Conservation (phyloP, 1,140 invertebrate genomes). For the Meloidogyne chitwoodi region DNA sequence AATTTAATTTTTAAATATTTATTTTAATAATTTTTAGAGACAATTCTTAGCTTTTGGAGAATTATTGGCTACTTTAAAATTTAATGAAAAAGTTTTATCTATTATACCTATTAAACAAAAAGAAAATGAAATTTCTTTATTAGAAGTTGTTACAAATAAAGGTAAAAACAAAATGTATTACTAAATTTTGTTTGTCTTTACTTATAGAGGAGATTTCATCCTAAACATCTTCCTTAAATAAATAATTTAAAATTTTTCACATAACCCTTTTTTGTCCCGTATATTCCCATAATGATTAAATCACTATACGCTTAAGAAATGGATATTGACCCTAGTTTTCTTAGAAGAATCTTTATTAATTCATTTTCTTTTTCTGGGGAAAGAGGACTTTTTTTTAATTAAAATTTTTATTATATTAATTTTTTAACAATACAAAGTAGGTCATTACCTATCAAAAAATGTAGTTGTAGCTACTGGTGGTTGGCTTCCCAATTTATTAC, state of each 20-base stretch:
- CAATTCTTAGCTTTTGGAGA: background rate
- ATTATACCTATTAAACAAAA: background rate
- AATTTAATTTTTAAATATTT: background rate
- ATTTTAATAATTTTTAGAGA: constrained; percentile 5
- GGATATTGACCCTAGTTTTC: too few species aligned
- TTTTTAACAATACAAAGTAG: background rate
- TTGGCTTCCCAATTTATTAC: constrained; percentile 39
- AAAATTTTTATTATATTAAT: background rate
- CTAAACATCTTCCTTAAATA: too few species aligned
- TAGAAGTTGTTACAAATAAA: constrained; percentile 16
- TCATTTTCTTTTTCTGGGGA: too few species aligned
- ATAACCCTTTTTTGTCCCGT: too few species aligned
- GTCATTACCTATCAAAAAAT: constrained; percentile 8
- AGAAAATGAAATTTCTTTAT: background rate
- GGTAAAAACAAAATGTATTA: too few species aligned
- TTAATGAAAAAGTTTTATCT: constrained; percentile 16
- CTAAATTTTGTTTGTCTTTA: too few species aligned
- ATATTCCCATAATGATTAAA: too few species aligned
- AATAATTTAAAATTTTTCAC: too few species aligned
- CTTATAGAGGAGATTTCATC: too few species aligned
- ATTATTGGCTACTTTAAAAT: background rate
- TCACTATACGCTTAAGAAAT: too few species aligned
- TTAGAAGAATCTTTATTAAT: too few species aligned
- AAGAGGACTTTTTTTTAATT: too few species aligned
- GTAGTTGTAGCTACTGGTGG: constrained; percentile 42